Conservation (phyloP, 2,797 vertebrate genomes). For the Esox masquinongy region DNA sequence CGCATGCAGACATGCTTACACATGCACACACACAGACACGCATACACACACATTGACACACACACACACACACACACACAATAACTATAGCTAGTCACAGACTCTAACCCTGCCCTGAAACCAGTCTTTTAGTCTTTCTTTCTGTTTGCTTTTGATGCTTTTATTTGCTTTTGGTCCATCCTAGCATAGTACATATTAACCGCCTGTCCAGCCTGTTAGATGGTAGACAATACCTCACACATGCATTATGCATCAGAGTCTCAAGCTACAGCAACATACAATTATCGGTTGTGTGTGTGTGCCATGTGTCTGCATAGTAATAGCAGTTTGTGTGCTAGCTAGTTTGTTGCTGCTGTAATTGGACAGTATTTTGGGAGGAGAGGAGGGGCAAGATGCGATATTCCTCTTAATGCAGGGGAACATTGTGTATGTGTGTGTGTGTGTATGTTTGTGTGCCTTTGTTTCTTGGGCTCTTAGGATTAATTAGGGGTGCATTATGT, state of each 20-base stretch:
- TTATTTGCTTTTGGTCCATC: neutral
- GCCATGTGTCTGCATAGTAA: neutral
- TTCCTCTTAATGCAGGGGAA: neutral
- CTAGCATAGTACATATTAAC: conserved; percentile 19
- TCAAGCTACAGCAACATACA: conserved; percentile 29
- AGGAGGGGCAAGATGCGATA: conserved; percentile 7
- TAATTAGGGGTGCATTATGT: conserved; percentile 38
- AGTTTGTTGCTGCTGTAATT: conserved; percentile 3
- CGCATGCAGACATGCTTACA: neutral
- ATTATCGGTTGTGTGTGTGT: conserved; percentile 21
- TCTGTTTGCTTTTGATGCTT: neutral
- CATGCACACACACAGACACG: conserved; percentile 1
- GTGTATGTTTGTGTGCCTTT: conserved; percentile 6
- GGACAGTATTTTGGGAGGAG: neutral
- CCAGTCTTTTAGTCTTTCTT: conserved; percentile 24
- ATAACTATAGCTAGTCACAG: neutral
- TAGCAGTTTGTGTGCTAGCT: neutral
- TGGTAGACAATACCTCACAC: conserved; percentile 18
- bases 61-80: too few species aligned
- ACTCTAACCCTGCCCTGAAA: neutral
- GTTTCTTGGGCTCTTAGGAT: conserved; percentile 20
- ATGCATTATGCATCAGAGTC: conserved; percentile 48
- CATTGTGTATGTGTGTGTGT: neutral
- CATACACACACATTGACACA: neutral
- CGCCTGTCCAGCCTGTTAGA: neutral